Conservation (phyloP, 2,113 vertebrate species). For the Embiotoca jacksoni region DNA sequence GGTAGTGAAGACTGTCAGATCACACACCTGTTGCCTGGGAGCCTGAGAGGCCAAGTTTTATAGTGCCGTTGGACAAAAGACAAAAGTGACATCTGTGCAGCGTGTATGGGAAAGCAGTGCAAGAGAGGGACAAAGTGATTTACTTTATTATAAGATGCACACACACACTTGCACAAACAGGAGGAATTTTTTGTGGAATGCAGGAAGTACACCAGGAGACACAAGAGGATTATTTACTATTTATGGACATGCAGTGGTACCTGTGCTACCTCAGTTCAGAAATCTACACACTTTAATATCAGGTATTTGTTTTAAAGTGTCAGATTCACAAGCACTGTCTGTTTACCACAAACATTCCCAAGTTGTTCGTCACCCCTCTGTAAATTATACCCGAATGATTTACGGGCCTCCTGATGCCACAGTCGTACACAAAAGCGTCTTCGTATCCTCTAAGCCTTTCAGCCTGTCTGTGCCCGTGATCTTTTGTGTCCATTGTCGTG, state of each 20-base stretch:
- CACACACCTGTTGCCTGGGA: conserved; percentile 10
- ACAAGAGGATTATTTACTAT: conserved; percentile 3
- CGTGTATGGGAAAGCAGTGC: conserved; percentile 19
- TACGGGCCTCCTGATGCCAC: conserved; percentile 37
- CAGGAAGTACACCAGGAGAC: conserved; percentile 13
- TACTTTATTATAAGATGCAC: conserved; percentile 13
- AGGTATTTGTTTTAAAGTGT: too few species aligned
- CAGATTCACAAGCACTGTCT: not conserved
- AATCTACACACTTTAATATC: not conserved
- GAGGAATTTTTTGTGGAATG: conserved; percentile 2
- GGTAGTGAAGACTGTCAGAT: not conserved
- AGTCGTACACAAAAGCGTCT: conserved; percentile 53
- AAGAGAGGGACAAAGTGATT: conserved; percentile 39
- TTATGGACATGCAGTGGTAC: not conserved
- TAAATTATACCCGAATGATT: conserved; percentile 17
- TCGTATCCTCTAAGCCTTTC: conserved; percentile 37
- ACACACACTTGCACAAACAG: not conserved
- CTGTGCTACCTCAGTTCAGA: not conserved
- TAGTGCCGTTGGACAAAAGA: conserved; percentile 12
- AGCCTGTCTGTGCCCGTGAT: conserved; percentile 23
- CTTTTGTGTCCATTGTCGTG: conserved; percentile 63
- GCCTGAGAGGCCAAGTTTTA: conserved; percentile 9
- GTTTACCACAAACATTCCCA: conserved; percentile 16
- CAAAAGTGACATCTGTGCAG: conserved; percentile 49
- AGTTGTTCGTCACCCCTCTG: conserved; percentile 5